These are phyloP conservation scores for Rhabdornis inornatus DNA, from an alignment of 2,113 vertebrate genomes.

Conservation along the genomic window DNA sequence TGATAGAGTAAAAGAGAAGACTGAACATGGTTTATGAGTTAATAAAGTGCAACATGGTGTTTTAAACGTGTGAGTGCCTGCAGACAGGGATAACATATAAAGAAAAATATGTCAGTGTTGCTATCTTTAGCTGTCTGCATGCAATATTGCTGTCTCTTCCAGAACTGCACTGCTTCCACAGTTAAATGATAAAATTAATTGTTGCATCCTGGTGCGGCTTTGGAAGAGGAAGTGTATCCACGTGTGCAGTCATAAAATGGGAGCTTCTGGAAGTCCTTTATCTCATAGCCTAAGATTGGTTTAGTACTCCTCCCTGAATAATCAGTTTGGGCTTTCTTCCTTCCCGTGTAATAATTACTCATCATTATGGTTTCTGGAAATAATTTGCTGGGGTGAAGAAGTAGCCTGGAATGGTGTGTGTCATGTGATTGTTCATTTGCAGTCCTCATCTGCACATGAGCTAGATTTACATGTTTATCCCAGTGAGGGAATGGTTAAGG, in stretches of 20 bases:
- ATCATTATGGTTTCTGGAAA: not conserved
- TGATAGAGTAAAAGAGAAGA: not conserved
- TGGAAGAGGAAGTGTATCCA: slow-evolving; percentile 3
- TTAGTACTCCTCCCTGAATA: not conserved
- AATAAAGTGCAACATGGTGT: not conserved
- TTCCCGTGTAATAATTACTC: not conserved
- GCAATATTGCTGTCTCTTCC: not conserved
- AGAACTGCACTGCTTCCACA: not conserved
- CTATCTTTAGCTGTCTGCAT: slow-evolving; percentile 28
- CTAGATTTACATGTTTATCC: not conserved
- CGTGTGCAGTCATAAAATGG: not conserved
- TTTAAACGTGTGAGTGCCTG: slow-evolving; percentile 2
- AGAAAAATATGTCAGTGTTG: not conserved
- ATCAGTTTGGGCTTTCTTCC: not conserved
- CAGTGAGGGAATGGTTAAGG: not conserved
- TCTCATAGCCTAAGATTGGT: not conserved
- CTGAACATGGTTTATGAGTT: slow-evolving; percentile 1
- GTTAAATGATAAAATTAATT: slow-evolving; percentile 16
- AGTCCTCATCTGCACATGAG: not conserved
- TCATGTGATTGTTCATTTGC: not conserved
- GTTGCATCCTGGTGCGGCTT: not conserved
- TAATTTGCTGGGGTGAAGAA: not conserved
- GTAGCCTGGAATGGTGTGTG: not conserved
- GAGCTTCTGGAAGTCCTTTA: slow-evolving; percentile 11
- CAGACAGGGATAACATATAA: not conserved